Base-by-base conservation (phyloP, 2,797 vertebrate genomes). In the Vespertilio murinus region DNA sequence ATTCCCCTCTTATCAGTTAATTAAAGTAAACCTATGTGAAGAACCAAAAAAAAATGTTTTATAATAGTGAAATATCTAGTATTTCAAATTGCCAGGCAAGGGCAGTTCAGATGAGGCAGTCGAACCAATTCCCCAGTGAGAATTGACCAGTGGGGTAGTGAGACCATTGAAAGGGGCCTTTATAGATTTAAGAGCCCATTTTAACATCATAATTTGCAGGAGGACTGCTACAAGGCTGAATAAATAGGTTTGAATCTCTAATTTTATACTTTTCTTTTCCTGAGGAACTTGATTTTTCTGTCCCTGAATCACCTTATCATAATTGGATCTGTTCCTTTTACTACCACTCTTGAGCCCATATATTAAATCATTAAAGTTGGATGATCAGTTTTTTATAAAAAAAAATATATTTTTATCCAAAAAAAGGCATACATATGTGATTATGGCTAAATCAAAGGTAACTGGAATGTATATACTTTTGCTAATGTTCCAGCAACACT, bases 351-450 rank as follows among this genome's bases (percentile, higher is more conserved):
- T 88, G 95, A 98, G 96, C 98, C 97, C 98, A 97, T 98, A 97
- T 96, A 96, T 98, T 96, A 98, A 98, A 97, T 98, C 98, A 98
- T 96, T 98, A 97, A 96, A 98, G 97, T 98, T 98, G 97, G 97
- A 97, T 98, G 97, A 98, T 98, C 98, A 97, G 97, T 98, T 98
- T 98, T 98, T 98, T 98, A 98, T 98, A 98, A 98, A 98, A 98
- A 98, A 98, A 98, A 97, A 98, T 98, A 98, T 98, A 98, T 98
- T 98, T 98, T 98, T 98, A 98, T 98, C 98, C 98, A 98, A 97
- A 98, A 98, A 98, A 94, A 97, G 96, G 98, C 98, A 97, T 98
- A 98, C 98, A 95, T 98, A 98, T 95, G 97, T 98, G 98, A 98
- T 98, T 98, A 98, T 98, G 98, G 98, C 98, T 98, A 98, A 98